Evolutionary conservation across 1,140 invertebrate genomes (phyloP).

Genomic region (Zaprionus inermis): DNA sequence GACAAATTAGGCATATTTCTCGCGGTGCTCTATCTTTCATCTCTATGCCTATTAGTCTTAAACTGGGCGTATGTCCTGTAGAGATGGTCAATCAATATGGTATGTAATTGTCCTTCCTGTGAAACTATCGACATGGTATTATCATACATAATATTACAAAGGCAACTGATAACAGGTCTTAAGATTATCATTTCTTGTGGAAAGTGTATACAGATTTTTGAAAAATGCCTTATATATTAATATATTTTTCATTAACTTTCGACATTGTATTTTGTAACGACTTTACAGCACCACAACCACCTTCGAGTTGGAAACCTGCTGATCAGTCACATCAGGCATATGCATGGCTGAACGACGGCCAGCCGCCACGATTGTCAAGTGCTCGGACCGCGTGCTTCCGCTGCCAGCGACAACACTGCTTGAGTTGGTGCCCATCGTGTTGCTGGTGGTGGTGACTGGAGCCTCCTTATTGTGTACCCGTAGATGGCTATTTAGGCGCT

Average conservation of each 20-base stretch:
- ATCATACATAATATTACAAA: not conserved
- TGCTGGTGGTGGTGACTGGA: conserved; percentile 25
- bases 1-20: not conserved
- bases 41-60: not conserved
- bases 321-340: conserved; percentile 55
- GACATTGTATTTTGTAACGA: conserved; percentile 5
- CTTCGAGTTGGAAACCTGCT: conserved; percentile 65
- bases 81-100: not conserved
- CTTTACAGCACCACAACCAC: conserved; percentile 68
- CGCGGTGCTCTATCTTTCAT: not conserved
- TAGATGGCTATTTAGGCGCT: conserved; percentile 70
- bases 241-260: not conserved
- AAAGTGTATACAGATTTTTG: conserved; percentile 2
- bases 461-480: conserved; percentile 68
- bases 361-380: not conserved
- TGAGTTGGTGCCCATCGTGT: not conserved
- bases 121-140: not conserved
- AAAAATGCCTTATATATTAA: conserved; percentile 1
- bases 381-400: not conserved
- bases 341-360: conserved; percentile 29
- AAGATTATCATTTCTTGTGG: conserved; percentile 7
- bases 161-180: not conserved
- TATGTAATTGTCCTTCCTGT: not conserved
- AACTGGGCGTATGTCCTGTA: not conserved
- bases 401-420: not conserved